Evolutionary conservation across 2,797 vertebrate genomes (phyloP), one percentile per base, ranked within the genome.

Genomic region (Pygocentrus nattereri): DNA sequence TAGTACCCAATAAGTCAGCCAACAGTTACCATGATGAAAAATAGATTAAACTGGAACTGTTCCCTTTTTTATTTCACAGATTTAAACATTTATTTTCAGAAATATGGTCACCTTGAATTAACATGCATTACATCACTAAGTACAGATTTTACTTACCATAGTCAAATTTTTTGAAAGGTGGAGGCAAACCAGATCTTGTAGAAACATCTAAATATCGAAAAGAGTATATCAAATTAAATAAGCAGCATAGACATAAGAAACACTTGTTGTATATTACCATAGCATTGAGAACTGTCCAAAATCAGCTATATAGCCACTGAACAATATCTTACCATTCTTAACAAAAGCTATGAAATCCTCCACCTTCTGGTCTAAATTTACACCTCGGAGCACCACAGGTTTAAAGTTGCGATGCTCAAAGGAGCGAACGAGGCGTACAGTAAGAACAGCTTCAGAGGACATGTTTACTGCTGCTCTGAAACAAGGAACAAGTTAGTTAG

Each of bases 381-480:
- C 93, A 0, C 90, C 90, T 19, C 89, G 94, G 82, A 96, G 96
- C 2, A 98, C 97, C 0, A 98, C 84, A 0, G 95, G 95, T 10
- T 87, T 94, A 88, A 98, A 98, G 88, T 99, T 99, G 0, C 95
- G 91, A 90, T 99, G 95, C 31, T 97, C 93, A 65, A 99, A 99
- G 2, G 97, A 99, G 47, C 97, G 93, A n/a, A 99, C 94, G 0
- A 99, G 91, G 0, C 97, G 96, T 11, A 99, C 95, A 0, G 97
- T 98, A 76, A 99, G 2, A 0, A 96, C 95, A 0, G 86, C 92
- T 8, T 80, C 83, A 65, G 92, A 92, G 0, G 91, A 85, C 84
- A 95, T 93, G 1, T 38, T 8, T 38, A 38, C 38, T 27, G 56
- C 74, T 23, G 76, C 7, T 73, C 19, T 1, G 8, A 44, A 47